A percentile compares a stretch with the other conserved stretches of the same genome.
Evolutionary conservation across 2,888 invertebrate species (phyloP).

Genomic region (Germaria angustata): DNA sequence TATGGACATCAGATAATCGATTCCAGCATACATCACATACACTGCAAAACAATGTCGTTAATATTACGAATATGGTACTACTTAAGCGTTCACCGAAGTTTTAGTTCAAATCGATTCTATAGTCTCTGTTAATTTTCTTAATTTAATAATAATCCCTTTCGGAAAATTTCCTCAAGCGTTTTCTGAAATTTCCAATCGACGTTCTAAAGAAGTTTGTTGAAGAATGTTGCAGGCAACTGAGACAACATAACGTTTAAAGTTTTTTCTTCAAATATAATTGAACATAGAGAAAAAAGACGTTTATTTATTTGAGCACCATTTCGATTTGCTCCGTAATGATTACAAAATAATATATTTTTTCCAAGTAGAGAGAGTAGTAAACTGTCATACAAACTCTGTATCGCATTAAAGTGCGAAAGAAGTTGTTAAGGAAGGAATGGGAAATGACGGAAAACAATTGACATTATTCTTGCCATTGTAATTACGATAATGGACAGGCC

Average conservation of each 20-base stretch:
- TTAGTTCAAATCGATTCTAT: no score
- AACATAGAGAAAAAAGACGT: conserved; percentile 22
- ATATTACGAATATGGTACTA: no score
- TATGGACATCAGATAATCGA: no score
- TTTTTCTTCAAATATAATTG: conserved; percentile 26
- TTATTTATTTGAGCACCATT: conserved; percentile 64
- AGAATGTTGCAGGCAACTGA: conserved; percentile 20
- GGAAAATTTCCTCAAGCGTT: no score
- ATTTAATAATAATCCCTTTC: no score
- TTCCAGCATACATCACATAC: no score
- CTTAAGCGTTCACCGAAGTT: no score
- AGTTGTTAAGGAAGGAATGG: conserved; percentile 6
- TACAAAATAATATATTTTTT: conserved; percentile 57
- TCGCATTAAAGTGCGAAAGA: conserved; percentile 32
- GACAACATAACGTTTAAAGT: conserved; percentile 40
- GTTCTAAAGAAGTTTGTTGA: neutral
- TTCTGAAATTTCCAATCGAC: neutral
- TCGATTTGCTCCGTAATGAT: conserved; percentile 60
- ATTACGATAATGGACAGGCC: conserved; percentile 63
- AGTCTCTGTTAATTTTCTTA: no score
- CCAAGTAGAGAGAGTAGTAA: neutral
- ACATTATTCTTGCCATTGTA: conserved; percentile 55
- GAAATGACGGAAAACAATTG: conserved; percentile 48
- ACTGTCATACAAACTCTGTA: conserved; percentile 27
- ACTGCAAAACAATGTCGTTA: no score